A percentile compares a stretch with the other conserved stretches of the same genome.
Evolutionary conservation across 2,797 vertebrate species (phyloP).

Genomic region (Acrocephalus scirpaceus): DNA sequence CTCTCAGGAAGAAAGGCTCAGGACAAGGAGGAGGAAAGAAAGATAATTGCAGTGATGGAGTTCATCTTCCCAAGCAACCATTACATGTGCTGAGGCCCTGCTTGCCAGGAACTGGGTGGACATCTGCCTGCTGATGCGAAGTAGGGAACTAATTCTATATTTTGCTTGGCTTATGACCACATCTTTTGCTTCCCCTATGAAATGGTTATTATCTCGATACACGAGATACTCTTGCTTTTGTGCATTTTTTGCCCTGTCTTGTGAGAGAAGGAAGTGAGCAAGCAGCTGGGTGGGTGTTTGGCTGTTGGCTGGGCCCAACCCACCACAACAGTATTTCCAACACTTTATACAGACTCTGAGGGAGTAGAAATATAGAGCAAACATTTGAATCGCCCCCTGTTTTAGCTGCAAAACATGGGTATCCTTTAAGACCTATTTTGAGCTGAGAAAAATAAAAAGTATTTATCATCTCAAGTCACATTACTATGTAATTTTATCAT

Average conservation of each 20-base stretch:
- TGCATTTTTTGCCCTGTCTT: neutral
- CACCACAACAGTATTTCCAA: neutral
- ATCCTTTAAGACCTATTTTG: neutral
- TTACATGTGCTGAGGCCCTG: neutral
- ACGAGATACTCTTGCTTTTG: fast-evolving
- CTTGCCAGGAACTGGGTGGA: neutral
- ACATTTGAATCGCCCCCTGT: neutral
- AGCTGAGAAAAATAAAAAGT: neutral
- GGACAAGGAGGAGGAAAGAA: neutral
- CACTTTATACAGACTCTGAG: neutral
- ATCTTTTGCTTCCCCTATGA: neutral
- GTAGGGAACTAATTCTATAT: neutral
- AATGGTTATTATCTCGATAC: neutral
- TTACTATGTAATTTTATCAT: neutral
- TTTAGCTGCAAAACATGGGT: neutral
- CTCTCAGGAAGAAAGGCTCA: neutral
- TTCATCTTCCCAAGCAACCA: neutral
- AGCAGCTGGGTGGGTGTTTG: neutral
- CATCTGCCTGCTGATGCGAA: neutral
- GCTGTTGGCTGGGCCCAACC: neutral
- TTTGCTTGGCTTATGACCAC: neutral
- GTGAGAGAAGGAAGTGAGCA: neutral
- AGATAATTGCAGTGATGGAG: neutral
- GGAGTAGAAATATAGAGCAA: neutral
- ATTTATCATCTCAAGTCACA: neutral